Conservation (phyloP, 2,888 invertebrate genomes). For the Hipparchia semele region DNA sequence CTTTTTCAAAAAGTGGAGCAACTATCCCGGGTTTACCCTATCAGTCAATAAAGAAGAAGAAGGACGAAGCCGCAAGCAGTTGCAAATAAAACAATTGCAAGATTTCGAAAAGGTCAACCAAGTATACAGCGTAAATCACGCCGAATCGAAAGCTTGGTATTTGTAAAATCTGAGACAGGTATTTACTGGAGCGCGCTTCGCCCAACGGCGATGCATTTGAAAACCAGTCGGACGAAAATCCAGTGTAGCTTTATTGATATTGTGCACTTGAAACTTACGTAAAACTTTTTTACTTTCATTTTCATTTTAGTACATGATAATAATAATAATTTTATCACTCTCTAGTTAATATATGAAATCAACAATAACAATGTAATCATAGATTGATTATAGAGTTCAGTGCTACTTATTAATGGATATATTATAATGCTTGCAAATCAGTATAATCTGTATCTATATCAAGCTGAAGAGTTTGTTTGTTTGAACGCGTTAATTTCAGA, state of each 20-base stretch:
- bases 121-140: constrained; percentile 13
- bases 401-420: no score
- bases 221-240: constrained; percentile 15
- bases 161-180: constrained; percentile 26
- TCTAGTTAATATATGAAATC: no score
- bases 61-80: not conserved
- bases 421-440: no score
- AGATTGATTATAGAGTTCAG: no score
- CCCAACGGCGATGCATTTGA: constrained; percentile 22
- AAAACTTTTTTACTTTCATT: not conserved
- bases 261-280: constrained; percentile 8
- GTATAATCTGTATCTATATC: no score
- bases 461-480: no score
- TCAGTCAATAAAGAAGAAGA: no score
- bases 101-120: constrained; percentile 2
- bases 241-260: constrained; percentile 13
- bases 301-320: not conserved
- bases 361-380: no score
- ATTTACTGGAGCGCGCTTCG: constrained; percentile 20
- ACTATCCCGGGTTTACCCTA: no score
- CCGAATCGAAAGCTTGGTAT: constrained; percentile 18
- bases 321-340: no score
- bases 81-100: constrained; percentile 2
- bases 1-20: no score
- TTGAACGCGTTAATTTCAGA: no score